Evolutionary conservation across 1,140 invertebrate genomes (phyloP).

Genomic region (Danaus plexippus): DNA sequence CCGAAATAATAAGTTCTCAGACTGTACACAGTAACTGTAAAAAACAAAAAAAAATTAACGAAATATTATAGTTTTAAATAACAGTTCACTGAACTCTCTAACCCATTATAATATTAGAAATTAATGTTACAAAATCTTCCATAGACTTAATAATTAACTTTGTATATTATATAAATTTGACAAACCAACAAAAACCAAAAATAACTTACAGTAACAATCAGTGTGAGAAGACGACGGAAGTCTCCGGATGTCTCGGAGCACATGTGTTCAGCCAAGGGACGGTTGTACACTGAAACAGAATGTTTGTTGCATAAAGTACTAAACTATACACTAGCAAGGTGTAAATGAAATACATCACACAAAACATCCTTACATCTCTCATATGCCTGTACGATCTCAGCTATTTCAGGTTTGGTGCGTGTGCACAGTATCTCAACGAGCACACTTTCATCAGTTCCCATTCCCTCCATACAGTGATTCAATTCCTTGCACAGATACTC

Average conservation of each 20-base stretch:
- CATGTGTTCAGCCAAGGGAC: conserved; percentile 82
- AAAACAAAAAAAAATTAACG: no score
- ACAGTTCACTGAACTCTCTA: no score
- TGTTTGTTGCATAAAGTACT: no score
- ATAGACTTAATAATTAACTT: no score
- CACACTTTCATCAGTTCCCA: conserved; percentile 75
- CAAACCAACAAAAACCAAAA: background rate
- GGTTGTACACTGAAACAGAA: conserved; percentile 74
- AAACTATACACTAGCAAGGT: no score
- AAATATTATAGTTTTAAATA: no score
- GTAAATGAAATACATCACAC: no score
- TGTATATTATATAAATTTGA: no score
- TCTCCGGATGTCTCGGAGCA: conserved; percentile 85
- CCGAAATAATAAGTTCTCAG: no score
- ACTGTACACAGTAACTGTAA: no score
- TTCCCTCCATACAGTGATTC: conserved; percentile 77
- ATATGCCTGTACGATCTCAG: conserved; percentile 76
- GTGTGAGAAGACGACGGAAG: conserved; percentile 80
- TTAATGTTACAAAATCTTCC: no score
- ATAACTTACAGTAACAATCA: conserved; percentile 73
- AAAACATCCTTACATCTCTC: conserved; percentile 72
- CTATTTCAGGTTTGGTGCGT: conserved; percentile 77
- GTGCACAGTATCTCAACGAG: conserved; percentile 82
- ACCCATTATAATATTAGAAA: no score
- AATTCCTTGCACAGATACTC: conserved; percentile 82